These are phyloP conservation scores for Psettodes erumei DNA, from an alignment of 2,113 vertebrate species.

Conservation along the genomic window DNA sequence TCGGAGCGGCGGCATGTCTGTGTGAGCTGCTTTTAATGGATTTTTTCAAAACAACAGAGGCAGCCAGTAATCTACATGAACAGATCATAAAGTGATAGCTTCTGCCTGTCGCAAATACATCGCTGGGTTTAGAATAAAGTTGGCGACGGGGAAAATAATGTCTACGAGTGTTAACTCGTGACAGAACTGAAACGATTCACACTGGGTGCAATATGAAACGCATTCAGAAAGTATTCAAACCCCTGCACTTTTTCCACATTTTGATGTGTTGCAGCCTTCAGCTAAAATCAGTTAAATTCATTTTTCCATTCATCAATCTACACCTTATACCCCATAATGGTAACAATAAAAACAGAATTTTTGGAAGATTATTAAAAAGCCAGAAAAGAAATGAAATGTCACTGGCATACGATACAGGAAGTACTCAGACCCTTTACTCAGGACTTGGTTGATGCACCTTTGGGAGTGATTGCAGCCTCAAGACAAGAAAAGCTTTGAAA, in stretches of 20 bases:
- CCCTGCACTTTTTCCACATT: neutral
- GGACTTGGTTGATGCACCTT: too few relatives aligned
- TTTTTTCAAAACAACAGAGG: constrained; percentile 51
- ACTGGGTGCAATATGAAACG: constrained; percentile 6
- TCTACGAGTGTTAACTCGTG: constrained; percentile 6
- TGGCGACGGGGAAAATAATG: too few relatives aligned
- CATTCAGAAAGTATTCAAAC: neutral
- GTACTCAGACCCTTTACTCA: too few relatives aligned
- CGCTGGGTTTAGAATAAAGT: constrained; percentile 38
- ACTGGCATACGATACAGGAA: too few relatives aligned
- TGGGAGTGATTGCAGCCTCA: too few relatives aligned
- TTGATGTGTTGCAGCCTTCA: neutral
- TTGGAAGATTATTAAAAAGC: too few relatives aligned
- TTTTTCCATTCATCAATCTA: neutral
- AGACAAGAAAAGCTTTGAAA: too few relatives aligned
- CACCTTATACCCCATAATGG: too few relatives aligned
- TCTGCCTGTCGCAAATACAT: constrained; percentile 40
- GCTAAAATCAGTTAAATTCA: neutral
- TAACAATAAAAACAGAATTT: too few relatives aligned
- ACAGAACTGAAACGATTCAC: constrained; percentile 22
- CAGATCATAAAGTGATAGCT: constrained; percentile 38
- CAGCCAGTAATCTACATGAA: constrained; percentile 51
- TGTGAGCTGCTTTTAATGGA: constrained; percentile 65
- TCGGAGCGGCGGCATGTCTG: constrained; percentile 60
- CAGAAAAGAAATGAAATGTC: too few relatives aligned